Percentiles rank a stretch among this genome's conserved stretches.
Conservation (phyloP, 2,888 invertebrate species). For the Phortica magna region DNA sequence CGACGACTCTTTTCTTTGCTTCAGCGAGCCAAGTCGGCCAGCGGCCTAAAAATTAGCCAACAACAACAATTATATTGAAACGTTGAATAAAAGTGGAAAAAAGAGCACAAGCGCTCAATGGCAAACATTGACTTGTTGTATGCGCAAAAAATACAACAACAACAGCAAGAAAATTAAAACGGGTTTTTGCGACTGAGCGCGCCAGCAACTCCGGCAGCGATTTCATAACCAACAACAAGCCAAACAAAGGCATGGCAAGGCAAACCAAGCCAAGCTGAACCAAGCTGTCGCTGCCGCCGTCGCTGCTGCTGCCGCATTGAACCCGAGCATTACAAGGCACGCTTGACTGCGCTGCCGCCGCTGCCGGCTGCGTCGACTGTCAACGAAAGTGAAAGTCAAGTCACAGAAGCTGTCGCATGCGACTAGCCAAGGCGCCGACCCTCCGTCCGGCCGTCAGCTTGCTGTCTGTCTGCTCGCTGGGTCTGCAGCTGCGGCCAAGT, state of each 20-base stretch:
- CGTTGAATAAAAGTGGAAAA: constrained; percentile 48
- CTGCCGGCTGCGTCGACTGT: background rate
- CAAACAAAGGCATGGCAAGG: constrained; percentile 38
- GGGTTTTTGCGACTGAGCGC: constrained; percentile 1
- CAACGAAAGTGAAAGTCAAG: constrained; percentile 68
- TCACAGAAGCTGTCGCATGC: constrained; percentile 38
- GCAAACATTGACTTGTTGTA: constrained; percentile 60
- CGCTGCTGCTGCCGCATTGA: constrained; percentile 20
- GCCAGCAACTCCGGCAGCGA: constrained; percentile 43
- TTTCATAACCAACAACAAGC: constrained; percentile 55
- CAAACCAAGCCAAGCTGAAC: constrained; percentile 39
- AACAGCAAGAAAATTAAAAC: background rate
- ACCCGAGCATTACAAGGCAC: constrained; percentile 34
- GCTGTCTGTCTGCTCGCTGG: constrained; percentile 35
- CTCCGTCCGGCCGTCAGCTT: background rate
- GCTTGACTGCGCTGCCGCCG: background rate
- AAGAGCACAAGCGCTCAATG: constrained; percentile 63
- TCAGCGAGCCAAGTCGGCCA: constrained; percentile 45
- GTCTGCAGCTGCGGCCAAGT: background rate
- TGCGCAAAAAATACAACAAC: constrained; percentile 45
- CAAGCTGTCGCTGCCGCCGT: constrained; percentile 21
- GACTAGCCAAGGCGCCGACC: background rate
- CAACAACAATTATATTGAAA: constrained; percentile 9
- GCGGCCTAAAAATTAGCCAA: constrained; percentile 59
- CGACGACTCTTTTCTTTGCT: background rate